Evolutionary conservation across 2,888 invertebrate species (phyloP), one percentile per base, ranked within the genome.

Genomic region (Pollenia labialis): DNA sequence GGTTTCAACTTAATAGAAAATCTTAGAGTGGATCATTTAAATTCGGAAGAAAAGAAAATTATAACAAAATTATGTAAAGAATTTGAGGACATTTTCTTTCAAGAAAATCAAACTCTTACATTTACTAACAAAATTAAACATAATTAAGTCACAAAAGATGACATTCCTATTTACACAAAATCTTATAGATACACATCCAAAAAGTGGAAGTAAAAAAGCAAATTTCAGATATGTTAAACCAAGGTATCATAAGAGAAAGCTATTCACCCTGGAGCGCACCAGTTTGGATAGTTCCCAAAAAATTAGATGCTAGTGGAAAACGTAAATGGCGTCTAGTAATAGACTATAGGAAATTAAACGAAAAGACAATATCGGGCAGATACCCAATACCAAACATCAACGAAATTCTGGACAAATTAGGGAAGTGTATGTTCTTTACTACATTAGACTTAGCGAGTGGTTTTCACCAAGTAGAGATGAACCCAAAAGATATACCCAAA

Each of bases 241-340:
- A 84, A 16, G 69, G 69, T 12, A 62, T 85, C 86, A 46, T 84
- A 77, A 60, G 74, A 11, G 48, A 50, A 86, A 79, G 86, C 68
- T 71, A 74, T 4, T 80, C 85, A 46, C 83, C 84, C 14, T 76
- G 71, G 71, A 75, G 69, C 42, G 50, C 83, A 62, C 77, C 77
- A 16, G 68, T 77, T 12, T 79, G 68, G 77, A 72, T 69, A 69
- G 40, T 69, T 11, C 52, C 68, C 11, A 64, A 69, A 52, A 80
- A 80, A 60, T 56, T 9, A 42, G 81, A 82, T 69, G 80, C 60
- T 66, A 81, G 16, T 83, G 62, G 83, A 9, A 84, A 66, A 14
- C 69, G 66, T 16, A 83, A 77, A 72, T 83, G 71, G 72, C 76
- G 58, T n/a, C 10, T 81, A 14, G 72, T 74, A 12, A 81, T 81